These are phyloP conservation scores for Blastobasis lacticolella DNA, from an alignment of 2,888 invertebrate genomes.

Conservation along the genomic window DNA sequence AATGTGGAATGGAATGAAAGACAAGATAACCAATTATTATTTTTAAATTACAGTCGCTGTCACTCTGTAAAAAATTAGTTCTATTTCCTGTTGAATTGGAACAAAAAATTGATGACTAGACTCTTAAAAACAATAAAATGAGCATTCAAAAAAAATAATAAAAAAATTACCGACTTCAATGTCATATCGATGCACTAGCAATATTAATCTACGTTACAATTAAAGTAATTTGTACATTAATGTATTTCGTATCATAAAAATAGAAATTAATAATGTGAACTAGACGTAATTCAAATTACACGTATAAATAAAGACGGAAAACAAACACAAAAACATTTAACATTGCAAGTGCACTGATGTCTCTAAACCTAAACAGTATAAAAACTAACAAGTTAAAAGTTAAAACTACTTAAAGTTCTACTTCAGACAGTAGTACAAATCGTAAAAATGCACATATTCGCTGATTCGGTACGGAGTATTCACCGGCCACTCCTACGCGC, in stretches of 20 bases:
- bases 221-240: conserved; percentile 30
- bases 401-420: conserved; percentile 52
- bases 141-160: conserved; percentile 66
- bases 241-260: neutral
- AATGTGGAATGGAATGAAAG: conserved; percentile 23
- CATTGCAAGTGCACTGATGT: conserved; percentile 45
- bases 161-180: conserved; percentile 34
- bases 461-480: conserved; percentile 23
- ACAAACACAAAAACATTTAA: conserved; percentile 19
- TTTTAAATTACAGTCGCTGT: too few relatives aligned
- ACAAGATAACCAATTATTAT: conserved; percentile 5
- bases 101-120: conserved; percentile 69
- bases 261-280: neutral
- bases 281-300: neutral
- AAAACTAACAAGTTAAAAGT: conserved; percentile 28
- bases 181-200: conserved; percentile 27
- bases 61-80: conserved; percentile 22
- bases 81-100: conserved; percentile 44
- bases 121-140: conserved; percentile 70
- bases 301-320: conserved; percentile 18
- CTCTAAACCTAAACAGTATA: conserved; percentile 5
- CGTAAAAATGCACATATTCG: conserved; percentile 25
- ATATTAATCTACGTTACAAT: conserved; percentile 15
- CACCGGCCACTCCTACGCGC: conserved; percentile 17
- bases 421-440: conserved; percentile 34